These are phyloP conservation scores for Heliothis virescens DNA, from an alignment of 1,140 invertebrate species.

Conservation along the genomic window DNA sequence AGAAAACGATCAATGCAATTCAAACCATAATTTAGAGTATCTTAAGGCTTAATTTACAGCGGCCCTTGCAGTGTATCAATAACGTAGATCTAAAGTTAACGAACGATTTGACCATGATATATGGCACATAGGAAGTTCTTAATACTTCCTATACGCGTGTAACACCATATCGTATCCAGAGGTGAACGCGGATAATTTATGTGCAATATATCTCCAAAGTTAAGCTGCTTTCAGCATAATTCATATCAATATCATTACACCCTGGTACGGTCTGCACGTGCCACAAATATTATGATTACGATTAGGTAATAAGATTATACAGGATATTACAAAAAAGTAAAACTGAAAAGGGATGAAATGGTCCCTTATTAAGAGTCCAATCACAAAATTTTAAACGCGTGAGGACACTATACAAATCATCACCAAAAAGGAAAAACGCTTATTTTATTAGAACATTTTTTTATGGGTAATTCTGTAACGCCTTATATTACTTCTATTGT, in stretches of 20 bases:
- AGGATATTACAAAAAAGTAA: background rate
- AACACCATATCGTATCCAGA: slow-evolving; percentile 29
- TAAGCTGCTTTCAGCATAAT: slow-evolving; percentile 10
- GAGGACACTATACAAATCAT: too few relatives aligned
- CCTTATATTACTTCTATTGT: too few relatives aligned
- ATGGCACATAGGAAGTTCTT: background rate
- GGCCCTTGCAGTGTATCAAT: background rate
- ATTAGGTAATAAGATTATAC: background rate
- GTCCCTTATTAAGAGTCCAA: too few relatives aligned
- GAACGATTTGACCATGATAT: too few relatives aligned
- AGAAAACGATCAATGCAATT: too few relatives aligned
- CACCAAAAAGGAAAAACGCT: too few relatives aligned
- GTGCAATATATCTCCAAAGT: slow-evolving; percentile 28
- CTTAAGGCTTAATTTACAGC: too few relatives aligned
- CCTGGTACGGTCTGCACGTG: background rate
- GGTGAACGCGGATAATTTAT: slow-evolving; percentile 11
- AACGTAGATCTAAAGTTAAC: background rate
- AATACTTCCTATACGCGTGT: slow-evolving; percentile 21
- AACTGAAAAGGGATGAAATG: too few relatives aligned
- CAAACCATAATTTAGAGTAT: too few relatives aligned
- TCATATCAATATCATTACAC: slow-evolving; percentile 1
- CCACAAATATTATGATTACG: background rate
- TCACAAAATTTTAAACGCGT: too few relatives aligned
- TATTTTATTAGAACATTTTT: too few relatives aligned
- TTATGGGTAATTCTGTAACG: too few relatives aligned